Evolutionary conservation across 2,888 invertebrate genomes (phyloP).

Genomic region (Zonitis immaculata): DNA sequence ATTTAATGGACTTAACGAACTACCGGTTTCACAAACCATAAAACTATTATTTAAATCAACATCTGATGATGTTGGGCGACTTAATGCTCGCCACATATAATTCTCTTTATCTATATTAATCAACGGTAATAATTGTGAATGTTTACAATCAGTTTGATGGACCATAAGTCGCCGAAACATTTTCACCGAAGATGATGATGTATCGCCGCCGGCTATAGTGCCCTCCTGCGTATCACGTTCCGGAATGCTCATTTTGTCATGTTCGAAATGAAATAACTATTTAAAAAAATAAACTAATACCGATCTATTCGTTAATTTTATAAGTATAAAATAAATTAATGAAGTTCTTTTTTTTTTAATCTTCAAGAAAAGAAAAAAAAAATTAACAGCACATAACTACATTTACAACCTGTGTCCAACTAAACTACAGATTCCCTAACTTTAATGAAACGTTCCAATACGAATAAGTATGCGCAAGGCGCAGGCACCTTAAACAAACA

Average conservation of each 20-base stretch:
- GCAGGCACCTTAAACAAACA: not conserved
- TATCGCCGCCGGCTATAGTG: slow-evolving; percentile 25
- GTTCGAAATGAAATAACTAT: slow-evolving; percentile 6
- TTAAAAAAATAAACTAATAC: not conserved
- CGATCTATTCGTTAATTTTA: no score
- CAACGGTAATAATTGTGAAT: slow-evolving; percentile 38
- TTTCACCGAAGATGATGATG: slow-evolving; percentile 23
- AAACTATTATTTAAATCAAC: slow-evolving; percentile 43
- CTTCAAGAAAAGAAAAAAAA: not conserved
- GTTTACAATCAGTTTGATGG: slow-evolving; percentile 38
- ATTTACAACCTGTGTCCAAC: not conserved
- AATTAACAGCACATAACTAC: not conserved
- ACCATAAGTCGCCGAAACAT: slow-evolving; percentile 47
- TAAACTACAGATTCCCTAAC: not conserved
- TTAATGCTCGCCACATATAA: slow-evolving; percentile 51
- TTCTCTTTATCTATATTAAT: slow-evolving; percentile 52
- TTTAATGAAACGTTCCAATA: not conserved
- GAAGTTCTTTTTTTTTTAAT: not conserved
- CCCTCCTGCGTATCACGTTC: slow-evolving; percentile 33
- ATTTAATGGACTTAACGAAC: slow-evolving; percentile 26
- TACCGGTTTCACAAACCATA: slow-evolving; percentile 43
- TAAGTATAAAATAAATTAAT: not conserved
- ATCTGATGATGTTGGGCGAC: slow-evolving; percentile 33
- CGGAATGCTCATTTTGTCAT: slow-evolving; percentile 41
- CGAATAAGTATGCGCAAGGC: not conserved